phyloP scores from a whole-genome alignment of 2,113 vertebrate species.

The Leucosticte australis region DNA sequence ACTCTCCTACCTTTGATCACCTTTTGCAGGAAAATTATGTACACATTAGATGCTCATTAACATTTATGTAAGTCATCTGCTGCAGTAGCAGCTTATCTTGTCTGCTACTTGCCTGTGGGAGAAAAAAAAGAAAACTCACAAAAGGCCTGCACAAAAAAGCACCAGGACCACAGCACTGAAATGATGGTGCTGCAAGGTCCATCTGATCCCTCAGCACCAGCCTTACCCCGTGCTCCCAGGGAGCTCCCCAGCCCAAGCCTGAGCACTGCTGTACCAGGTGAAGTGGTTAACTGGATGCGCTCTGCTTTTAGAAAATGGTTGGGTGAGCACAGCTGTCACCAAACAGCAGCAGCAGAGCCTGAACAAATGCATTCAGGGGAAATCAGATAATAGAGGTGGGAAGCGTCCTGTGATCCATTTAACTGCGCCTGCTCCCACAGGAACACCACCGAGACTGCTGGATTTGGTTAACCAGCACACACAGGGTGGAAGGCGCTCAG shows the following conservation, averaged over 20 bases:
- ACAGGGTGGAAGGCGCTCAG: rapidly evolving
- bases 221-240: background rate
- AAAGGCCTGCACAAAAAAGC: background rate
- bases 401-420: constrained; percentile 57
- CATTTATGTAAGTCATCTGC: constrained; percentile 38
- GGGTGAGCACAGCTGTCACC: constrained; percentile 60
- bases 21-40: constrained; percentile 6
- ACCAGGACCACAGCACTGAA: background rate
- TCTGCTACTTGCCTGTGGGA: background rate
- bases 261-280: background rate
- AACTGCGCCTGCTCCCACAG: constrained; percentile 30
- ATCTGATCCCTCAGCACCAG: background rate
- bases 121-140: background rate
- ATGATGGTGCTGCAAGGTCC: background rate
- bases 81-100: background rate
- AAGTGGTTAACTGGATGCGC: constrained; percentile 1
- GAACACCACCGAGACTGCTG: background rate
- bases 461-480: background rate
- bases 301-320: constrained; percentile 40
- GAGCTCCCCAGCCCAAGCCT: background rate
- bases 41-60: constrained; percentile 37
- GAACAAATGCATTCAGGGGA: constrained; percentile 27
- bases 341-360: constrained; percentile 18
- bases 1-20: constrained; percentile 27
- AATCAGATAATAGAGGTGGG: constrained; percentile 53